A percentile compares a stretch with the other conserved stretches of the same genome.
These are phyloP conservation scores for Drosophila incognita DNA, from an alignment of 2,888 invertebrate species.

Conservation along the genomic window DNA sequence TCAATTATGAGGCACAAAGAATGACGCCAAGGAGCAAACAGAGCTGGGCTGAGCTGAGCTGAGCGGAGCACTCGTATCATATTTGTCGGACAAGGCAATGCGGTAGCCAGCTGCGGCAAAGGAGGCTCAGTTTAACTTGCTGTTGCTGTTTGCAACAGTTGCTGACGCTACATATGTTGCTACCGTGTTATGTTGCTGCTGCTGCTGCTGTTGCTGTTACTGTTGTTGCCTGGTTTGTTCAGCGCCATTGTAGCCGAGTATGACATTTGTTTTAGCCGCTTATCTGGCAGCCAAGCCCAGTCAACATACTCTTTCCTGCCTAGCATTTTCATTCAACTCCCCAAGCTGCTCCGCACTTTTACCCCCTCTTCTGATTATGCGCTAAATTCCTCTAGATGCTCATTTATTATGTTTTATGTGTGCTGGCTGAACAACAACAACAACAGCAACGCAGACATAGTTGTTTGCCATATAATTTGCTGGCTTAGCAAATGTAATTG, in stretches of 20 bases:
- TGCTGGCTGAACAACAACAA: neutral
- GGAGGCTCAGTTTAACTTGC: slow-evolving; percentile 19
- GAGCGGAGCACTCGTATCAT: slow-evolving; percentile 62
- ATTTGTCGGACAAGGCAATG: slow-evolving; percentile 74
- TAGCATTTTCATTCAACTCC: slow-evolving; percentile 46
- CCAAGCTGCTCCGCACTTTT: neutral
- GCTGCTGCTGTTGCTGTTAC: slow-evolving; percentile 24
- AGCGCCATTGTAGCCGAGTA: slow-evolving; percentile 54
- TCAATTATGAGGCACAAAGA: slow-evolving; percentile 77
- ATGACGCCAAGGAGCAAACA: slow-evolving; percentile 49
- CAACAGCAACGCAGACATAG: slow-evolving; percentile 7
- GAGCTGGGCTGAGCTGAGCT: slow-evolving; percentile 15
- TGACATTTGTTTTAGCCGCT: slow-evolving; percentile 79
- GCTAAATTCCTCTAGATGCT: slow-evolving; percentile 73
- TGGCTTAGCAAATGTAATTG: slow-evolving; percentile 69
- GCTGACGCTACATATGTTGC: slow-evolving; percentile 69
- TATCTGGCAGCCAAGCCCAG: slow-evolving; percentile 63
- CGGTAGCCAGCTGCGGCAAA: slow-evolving; percentile 50
- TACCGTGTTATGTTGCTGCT: slow-evolving; percentile 63
- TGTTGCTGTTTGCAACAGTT: slow-evolving; percentile 13
- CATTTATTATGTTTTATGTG: slow-evolving; percentile 69
- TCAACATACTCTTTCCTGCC: slow-evolving; percentile 25
- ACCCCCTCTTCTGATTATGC: slow-evolving; percentile 59
- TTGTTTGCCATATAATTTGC: slow-evolving; percentile 66
- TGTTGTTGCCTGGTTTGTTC: slow-evolving; percentile 11